These are phyloP conservation scores for Mesoligia furuncula DNA, from an alignment of 2,888 invertebrate species.

Conservation along the genomic window DNA sequence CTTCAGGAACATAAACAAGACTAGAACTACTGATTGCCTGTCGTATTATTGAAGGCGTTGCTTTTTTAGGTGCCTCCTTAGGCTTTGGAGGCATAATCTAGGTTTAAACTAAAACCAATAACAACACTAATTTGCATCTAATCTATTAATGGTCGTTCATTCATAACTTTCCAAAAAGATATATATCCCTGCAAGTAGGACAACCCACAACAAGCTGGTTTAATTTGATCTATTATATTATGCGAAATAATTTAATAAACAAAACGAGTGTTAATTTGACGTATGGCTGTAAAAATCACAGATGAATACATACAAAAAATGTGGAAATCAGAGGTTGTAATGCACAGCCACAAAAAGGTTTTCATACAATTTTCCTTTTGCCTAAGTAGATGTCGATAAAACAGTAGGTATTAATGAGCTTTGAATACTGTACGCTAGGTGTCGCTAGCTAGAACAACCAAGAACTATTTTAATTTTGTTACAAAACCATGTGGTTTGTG, in stretches of 20 bases:
- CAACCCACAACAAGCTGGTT: background rate
- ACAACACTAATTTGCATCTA: background rate
- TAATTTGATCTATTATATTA: background rate
- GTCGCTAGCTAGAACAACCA: conserved; percentile 63
- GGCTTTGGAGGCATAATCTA: conserved; percentile 57
- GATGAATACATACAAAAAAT: conserved; percentile 4
- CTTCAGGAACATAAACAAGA: conserved; percentile 77
- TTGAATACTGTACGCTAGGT: conserved; percentile 68
- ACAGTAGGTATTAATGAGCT: conserved; percentile 60
- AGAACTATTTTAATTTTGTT: conserved; percentile 22
- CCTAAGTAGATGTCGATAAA: conserved; percentile 72
- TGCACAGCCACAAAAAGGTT: conserved; percentile 3
- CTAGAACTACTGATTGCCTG: conserved; percentile 82
- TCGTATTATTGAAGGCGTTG: conserved; percentile 69
- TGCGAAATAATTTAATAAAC: background rate
- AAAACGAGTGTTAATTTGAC: background rate
- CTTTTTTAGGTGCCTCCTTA: conserved; percentile 78
- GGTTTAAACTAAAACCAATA: conserved; percentile 1
- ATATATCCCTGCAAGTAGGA: background rate
- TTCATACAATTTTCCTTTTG: conserved; percentile 18
- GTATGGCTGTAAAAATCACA: conserved; percentile 1
- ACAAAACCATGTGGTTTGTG: conserved; percentile 60
- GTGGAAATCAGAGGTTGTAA: background rate
- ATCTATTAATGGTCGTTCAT: background rate
- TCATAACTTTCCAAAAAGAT: background rate